A percentile compares a stretch with the other conserved stretches of the same genome.
Evolutionary conservation across 1,140 invertebrate genomes (phyloP).

Genomic region (Eumeta japonica): DNA sequence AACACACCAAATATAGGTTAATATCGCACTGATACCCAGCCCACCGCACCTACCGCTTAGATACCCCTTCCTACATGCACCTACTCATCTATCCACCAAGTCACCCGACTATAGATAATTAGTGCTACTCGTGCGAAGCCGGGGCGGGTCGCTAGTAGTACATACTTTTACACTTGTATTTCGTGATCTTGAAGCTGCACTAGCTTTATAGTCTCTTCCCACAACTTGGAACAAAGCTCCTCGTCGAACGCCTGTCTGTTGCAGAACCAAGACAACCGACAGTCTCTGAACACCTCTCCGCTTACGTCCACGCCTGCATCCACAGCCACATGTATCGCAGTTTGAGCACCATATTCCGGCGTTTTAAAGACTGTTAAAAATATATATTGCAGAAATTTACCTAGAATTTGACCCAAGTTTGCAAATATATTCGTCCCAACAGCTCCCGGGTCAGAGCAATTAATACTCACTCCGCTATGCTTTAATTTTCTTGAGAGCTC

Average conservation of each 20-base stretch:
- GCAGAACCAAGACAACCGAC: conserved; percentile 12
- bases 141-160: too few relatives aligned
- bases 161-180: too few relatives aligned
- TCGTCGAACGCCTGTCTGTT: conserved; percentile 14
- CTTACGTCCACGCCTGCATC: conserved; percentile 29
- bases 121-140: too few relatives aligned
- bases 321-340: conserved; percentile 24
- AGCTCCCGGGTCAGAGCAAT: conserved; percentile 73
- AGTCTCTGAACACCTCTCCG: conserved; percentile 39
- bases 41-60: too few relatives aligned
- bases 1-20: too few relatives aligned
- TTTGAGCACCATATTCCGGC: conserved; percentile 37
- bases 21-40: too few relatives aligned
- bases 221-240: conserved; percentile 12
- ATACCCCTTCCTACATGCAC: too few relatives aligned
- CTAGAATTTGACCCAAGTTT: too few relatives aligned
- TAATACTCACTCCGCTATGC: conserved; percentile 61
- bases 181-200: too few relatives aligned
- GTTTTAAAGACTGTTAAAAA: conserved; percentile 20
- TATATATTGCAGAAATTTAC: too few relatives aligned
- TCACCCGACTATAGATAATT: too few relatives aligned
- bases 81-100: too few relatives aligned
- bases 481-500: conserved; percentile 59
- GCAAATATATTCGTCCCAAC: conserved; percentile 71
- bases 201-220: conserved; percentile 14